Evolutionary conservation across 1,140 invertebrate species (phyloP).

Genomic region (Globodera ellingtonae): DNA sequence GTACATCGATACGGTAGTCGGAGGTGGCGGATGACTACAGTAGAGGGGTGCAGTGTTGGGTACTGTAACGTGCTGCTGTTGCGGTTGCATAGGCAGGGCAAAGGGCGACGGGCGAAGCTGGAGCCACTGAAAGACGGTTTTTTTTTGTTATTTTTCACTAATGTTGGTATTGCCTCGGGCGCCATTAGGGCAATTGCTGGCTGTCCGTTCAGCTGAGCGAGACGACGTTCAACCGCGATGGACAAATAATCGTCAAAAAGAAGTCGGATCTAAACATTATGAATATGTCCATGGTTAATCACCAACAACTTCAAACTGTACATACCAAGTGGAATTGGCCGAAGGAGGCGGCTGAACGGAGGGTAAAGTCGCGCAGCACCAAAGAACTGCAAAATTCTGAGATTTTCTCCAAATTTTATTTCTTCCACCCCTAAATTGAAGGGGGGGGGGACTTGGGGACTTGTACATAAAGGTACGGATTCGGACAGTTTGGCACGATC

Average conservation of each 20-base stretch:
- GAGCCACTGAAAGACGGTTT: background rate
- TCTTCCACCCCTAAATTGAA: no score
- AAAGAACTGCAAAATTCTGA: conserved; percentile 72
- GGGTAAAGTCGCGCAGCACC: conserved; percentile 88
- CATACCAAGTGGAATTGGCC: conserved; percentile 98
- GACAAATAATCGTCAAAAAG: conserved; percentile 97
- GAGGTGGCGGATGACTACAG: background rate
- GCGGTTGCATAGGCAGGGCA: background rate
- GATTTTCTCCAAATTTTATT: no score
- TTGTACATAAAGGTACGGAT: no score
- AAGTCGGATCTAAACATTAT: background rate
- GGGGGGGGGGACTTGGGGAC: no score
- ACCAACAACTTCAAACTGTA: conserved; percentile 72
- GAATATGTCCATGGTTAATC: no score
- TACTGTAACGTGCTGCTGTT: background rate
- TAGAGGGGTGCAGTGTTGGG: background rate
- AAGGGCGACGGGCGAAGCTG: background rate
- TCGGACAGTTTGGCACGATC: no score
- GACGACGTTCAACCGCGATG: conserved; percentile 93
- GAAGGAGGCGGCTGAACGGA: conserved; percentile 93
- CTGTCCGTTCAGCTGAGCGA: conserved; percentile 83
- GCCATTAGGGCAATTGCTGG: conserved; percentile 92
- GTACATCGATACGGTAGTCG: background rate
- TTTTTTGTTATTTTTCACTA: no score
- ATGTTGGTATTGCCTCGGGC: conserved; percentile 41